Percentiles rank a stretch among this genome's conserved stretches.
Evolutionary conservation across 2,888 invertebrate genomes (phyloP).

Genomic region (Rhamnusium bicolor): DNA sequence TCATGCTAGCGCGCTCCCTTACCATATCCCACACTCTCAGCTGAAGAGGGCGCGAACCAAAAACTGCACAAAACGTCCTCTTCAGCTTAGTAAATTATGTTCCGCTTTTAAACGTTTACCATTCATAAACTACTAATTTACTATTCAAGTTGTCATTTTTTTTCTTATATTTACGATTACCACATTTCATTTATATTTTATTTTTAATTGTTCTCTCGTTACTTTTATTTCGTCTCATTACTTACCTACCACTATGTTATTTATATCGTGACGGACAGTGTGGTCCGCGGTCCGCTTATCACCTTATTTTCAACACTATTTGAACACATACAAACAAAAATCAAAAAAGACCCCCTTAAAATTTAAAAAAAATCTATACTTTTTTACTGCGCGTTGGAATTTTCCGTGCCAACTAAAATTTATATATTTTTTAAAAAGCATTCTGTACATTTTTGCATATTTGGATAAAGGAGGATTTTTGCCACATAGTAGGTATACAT

Average conservation of each 20-base stretch:
- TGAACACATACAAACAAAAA: no score
- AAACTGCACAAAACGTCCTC: not conserved
- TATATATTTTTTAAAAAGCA: no score
- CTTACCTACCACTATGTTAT: not conserved
- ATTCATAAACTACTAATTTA: slow-evolving; percentile 10
- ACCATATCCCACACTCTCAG: not conserved
- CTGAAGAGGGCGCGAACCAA: not conserved
- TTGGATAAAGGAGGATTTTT: no score
- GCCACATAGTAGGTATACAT: no score
- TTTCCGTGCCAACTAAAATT: no score
- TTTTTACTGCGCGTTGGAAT: no score
- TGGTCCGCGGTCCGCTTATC: no score
- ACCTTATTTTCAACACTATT: no score
- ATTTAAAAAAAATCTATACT: no score
- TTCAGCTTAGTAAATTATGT: slow-evolving; percentile 6
- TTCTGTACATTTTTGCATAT: no score
- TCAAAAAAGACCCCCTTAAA: no score
- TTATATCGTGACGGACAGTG: not conserved
- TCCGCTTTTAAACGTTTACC: slow-evolving; percentile 12
- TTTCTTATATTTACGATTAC: not conserved
- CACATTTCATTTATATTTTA: not conserved
- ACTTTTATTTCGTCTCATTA: not conserved
- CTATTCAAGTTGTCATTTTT: slow-evolving; percentile 3
- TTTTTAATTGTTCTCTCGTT: not conserved
- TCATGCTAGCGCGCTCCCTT: not conserved